Evolutionary conservation across 2,797 vertebrate genomes (phyloP).

Genomic region (Sandelia bainsii): DNA sequence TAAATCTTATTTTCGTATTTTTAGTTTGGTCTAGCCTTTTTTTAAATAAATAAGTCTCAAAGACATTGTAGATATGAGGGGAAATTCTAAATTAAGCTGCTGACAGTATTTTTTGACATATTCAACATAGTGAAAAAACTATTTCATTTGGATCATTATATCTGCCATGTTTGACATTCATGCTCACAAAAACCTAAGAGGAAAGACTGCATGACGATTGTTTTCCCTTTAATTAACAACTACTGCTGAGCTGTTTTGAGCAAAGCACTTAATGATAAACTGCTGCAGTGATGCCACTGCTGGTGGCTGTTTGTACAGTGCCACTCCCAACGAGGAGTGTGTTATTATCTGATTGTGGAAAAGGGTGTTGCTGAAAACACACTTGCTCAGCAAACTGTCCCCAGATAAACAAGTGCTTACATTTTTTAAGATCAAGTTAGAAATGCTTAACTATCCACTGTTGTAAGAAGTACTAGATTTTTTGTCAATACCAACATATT

Average conservation of each 20-base stretch:
- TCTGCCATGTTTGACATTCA: neutral
- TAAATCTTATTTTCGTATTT: constrained; percentile 3
- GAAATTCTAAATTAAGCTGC: neutral
- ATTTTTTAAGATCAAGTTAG: neutral
- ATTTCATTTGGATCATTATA: neutral
- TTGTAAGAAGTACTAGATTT: neutral
- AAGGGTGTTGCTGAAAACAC: constrained; percentile 46
- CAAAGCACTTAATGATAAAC: constrained; percentile 43
- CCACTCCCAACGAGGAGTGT: constrained; percentile 44
- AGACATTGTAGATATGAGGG: neutral
- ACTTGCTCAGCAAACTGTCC: constrained; percentile 35
- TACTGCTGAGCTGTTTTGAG: constrained; percentile 1
- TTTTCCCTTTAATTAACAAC: constrained; percentile 15
- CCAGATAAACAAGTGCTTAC: constrained; percentile 17
- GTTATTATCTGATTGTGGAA: constrained; percentile 65
- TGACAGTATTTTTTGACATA: neutral
- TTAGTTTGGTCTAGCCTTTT: neutral
- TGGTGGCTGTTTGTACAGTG: constrained; percentile 17
- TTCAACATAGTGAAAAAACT: neutral
- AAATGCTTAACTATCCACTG: neutral
- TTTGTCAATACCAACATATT: neutral
- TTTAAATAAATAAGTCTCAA: neutral
- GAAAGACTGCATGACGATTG: neutral
- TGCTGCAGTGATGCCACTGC: neutral
- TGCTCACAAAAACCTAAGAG: neutral